These are phyloP conservation scores for Gambelia wislizenii DNA, from an alignment of 2,797 vertebrate species.

Conservation along the genomic window DNA sequence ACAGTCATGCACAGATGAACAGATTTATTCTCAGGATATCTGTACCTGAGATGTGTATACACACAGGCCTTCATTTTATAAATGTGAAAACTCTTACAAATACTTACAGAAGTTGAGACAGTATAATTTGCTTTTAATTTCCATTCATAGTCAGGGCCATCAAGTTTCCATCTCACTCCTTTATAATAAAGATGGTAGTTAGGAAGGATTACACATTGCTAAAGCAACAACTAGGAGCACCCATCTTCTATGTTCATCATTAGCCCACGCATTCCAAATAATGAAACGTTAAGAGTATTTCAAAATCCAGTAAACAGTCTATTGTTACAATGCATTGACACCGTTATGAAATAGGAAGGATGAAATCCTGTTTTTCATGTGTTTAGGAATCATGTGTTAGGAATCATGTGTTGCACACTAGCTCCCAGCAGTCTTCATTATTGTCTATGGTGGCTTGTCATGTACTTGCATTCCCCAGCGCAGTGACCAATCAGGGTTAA, in stretches of 20 bases:
- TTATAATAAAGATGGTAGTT: background rate
- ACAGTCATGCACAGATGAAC: background rate
- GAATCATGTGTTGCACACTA: too few relatives aligned
- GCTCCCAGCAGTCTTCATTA: too few relatives aligned
- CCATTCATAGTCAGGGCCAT: background rate
- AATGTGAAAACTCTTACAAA: background rate
- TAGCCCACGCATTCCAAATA: background rate
- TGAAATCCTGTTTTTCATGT: too few relatives aligned
- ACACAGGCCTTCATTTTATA: background rate
- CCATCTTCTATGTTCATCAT: background rate
- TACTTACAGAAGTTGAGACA: background rate
- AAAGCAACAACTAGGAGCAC: background rate
- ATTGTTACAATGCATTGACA: too few relatives aligned
- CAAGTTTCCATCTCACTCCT: background rate
- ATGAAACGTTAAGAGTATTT: background rate
- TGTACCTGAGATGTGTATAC: background rate
- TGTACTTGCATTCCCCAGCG: too few relatives aligned
- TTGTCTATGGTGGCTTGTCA: too few relatives aligned
- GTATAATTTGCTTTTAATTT: background rate
- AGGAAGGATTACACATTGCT: background rate
- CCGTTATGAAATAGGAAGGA: too few relatives aligned
- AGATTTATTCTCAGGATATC: background rate
- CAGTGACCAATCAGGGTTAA: too few relatives aligned
- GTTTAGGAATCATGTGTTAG: too few relatives aligned
- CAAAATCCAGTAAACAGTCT: background rate